Percentiles rank a stretch among this genome's conserved stretches.
Evolutionary conservation across 2,888 invertebrate genomes (phyloP).

Genomic region (Malachius bipustulatus): DNA sequence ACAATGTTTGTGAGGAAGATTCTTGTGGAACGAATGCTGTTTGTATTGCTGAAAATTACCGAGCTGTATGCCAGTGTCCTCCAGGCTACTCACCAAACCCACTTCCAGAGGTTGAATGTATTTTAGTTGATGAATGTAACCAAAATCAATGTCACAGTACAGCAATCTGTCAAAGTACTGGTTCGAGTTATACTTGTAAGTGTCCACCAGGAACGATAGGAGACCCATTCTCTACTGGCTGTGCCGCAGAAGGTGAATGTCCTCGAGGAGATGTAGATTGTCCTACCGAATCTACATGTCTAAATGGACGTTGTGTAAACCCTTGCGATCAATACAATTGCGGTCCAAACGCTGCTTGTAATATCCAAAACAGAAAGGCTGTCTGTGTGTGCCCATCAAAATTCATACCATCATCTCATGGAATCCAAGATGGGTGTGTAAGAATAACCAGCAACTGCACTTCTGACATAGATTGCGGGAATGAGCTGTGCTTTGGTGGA

Average conservation of each 20-base stretch:
- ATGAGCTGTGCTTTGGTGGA: constrained; percentile 66
- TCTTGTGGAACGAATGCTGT: constrained; percentile 80
- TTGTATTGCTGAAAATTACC: constrained; percentile 76
- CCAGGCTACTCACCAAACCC: constrained; percentile 73
- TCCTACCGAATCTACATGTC: constrained; percentile 60
- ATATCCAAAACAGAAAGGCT: constrained; percentile 61
- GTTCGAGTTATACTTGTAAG: constrained; percentile 59
- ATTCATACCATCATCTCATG: constrained; percentile 56
- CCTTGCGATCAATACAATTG: constrained; percentile 68
- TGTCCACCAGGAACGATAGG: constrained; percentile 68
- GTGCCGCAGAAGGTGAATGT: constrained; percentile 66
- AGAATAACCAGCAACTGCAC: constrained; percentile 54
- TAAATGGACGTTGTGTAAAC: constrained; percentile 59
- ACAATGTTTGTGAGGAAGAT: constrained; percentile 67
- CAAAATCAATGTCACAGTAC: constrained; percentile 71
- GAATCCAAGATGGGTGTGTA: constrained; percentile 57
- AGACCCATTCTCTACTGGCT: constrained; percentile 64
- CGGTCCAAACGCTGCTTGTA: constrained; percentile 70
- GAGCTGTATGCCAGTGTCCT: constrained; percentile 69
- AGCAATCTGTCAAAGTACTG: constrained; percentile 60
- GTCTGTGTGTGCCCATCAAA: constrained; percentile 68
- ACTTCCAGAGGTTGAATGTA: constrained; percentile 71
- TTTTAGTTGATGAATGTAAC: constrained; percentile 56
- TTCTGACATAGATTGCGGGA: constrained; percentile 64
- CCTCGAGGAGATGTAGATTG: constrained; percentile 62